A percentile compares a stretch with the other conserved stretches of the same genome.
Conservation (phyloP, 2,888 invertebrate species). For the Agrotis puta region DNA sequence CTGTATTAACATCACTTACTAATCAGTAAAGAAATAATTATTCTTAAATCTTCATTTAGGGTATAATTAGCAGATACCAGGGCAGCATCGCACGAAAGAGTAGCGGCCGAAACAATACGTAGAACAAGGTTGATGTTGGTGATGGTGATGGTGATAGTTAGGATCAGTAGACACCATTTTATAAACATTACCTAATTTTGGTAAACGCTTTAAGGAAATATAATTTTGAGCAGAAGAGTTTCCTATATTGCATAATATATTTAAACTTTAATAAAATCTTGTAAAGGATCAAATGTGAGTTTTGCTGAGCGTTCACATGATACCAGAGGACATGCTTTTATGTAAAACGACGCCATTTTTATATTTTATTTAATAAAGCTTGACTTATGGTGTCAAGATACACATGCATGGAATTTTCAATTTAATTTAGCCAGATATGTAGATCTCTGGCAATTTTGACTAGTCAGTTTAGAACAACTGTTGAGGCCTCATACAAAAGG, state of each 20-base stretch:
- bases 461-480: too few species aligned
- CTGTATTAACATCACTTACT: not conserved
- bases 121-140: not conserved
- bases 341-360: slow-evolving; percentile 35
- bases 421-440: not conserved
- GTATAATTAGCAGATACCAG: not conserved
- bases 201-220: not conserved
- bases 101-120: too few species aligned
- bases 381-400: slow-evolving; percentile 4
- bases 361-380: slow-evolving; percentile 42
- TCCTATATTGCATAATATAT: slow-evolving; percentile 2
- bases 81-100: too few species aligned
- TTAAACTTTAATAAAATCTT: slow-evolving; percentile 50
- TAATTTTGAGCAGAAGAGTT: not conserved
- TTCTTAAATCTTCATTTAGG: not conserved
- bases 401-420: not conserved
- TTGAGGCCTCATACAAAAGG: too few species aligned
- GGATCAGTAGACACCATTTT: not conserved
- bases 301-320: slow-evolving; percentile 17
- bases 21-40: not conserved
- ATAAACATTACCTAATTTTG: not conserved
- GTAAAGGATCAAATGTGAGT: slow-evolving; percentile 15
- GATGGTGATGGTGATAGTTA: not conserved
- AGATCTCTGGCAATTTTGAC: too few species aligned
- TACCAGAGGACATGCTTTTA: slow-evolving; percentile 6